Evolutionary conservation across 2,797 vertebrate species (phyloP).

Genomic region (Scyliorhinus canicula): DNA sequence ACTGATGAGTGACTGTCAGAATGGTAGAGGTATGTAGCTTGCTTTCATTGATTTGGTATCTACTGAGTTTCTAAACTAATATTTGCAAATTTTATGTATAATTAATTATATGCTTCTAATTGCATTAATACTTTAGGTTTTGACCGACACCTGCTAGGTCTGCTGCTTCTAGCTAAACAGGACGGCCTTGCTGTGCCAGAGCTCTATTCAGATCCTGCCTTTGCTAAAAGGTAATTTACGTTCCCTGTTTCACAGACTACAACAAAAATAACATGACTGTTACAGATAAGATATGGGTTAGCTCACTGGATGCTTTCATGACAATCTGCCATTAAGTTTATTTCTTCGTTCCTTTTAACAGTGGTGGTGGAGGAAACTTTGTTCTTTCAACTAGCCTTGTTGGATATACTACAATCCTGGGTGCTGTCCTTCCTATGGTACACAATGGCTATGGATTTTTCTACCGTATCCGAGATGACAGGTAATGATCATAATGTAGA

Average conservation of each 20-base stretch:
- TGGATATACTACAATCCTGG: conserved; percentile 76
- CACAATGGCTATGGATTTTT: conserved; percentile 84
- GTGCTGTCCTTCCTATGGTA: conserved; percentile 79
- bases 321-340: not conserved
- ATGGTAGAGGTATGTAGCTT: conserved; percentile 71
- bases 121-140: conserved; percentile 67
- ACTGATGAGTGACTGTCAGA: conserved; percentile 81
- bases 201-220: conserved; percentile 77
- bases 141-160: conserved; percentile 86
- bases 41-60: not conserved
- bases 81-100: not conserved
- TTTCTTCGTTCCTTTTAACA: conserved; percentile 52
- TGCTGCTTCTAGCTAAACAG: conserved; percentile 78
- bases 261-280: not conserved
- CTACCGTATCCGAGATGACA: conserved; percentile 88
- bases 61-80: conserved; percentile 21
- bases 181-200: conserved; percentile 74
- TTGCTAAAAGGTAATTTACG: conserved; percentile 69
- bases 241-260: not conserved
- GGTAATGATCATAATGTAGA: conserved; percentile 55
- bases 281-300: not conserved
- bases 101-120: not conserved
- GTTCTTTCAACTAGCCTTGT: conserved; percentile 84
- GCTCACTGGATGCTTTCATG: not conserved
- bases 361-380: conserved; percentile 92